Base-by-base conservation (phyloP, 30 jellyfish, hydroid and myxozoan species). In the Nemopilema nomurai region DNA sequence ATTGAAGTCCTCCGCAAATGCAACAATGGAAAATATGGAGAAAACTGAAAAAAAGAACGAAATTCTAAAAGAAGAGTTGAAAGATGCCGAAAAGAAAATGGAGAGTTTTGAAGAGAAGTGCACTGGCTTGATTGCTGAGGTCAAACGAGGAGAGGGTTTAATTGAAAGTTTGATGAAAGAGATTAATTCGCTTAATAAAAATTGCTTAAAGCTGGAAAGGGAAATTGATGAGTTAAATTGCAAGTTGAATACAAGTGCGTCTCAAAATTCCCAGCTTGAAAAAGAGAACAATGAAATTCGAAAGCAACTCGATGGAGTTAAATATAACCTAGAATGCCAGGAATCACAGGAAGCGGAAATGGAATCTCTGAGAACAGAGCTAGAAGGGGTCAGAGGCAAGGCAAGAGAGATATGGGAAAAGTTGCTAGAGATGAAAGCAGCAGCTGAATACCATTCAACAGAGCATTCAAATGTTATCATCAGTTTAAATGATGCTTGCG, bases 151-250 rank as follows among this genome's bases (percentile, higher is more conserved):
- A 18, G 32, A 66, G 62, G 73, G 27, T 8, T 28, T 51, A 26
- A 19, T 66, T 57, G 49, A 31, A 41, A 80, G 62, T 19, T 28
- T 80, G 8, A 29, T 50, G 22, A 65, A 33, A 19, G 89, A 80
- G 4, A 80, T 28, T 16, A 28, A 49, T 33, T 13, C 51, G 0
- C 13, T 80, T 66, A 22, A n/a, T 49, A 19, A n/a, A 22, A 29
- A 41, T 8, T 26, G 62, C 30, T 23, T 33, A 8, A 27, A n/a
- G 25, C 23, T 30, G 3, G 73, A 31, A 6, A 28, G 17, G 49
- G 31, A 65, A 24, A 22, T 62, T 0, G 28, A 65, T 4, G 32
- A 28, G 0, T 20, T 80, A 18, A 71, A 41, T 30, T 18, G 18
- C 3, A 22, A 22, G 0, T 24, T 80, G 8, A 23, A 80, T 49